phyloP scores from a whole-genome alignment of 2,888 invertebrate genomes.

The Tridacna gigas region DNA sequence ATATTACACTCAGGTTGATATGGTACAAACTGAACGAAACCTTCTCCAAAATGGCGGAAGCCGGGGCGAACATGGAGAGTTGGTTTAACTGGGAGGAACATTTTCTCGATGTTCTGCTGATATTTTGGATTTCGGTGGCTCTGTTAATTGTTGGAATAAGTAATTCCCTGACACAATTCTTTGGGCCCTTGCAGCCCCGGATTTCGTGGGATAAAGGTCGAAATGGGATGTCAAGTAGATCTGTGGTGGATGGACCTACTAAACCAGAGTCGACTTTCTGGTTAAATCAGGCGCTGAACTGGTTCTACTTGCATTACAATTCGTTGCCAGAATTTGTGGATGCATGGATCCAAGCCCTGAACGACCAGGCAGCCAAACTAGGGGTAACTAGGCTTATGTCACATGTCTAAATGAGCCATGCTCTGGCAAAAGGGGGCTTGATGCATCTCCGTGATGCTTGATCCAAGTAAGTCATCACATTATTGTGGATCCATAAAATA shows the following conservation, averaged over 20 bases:
- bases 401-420: too few species aligned
- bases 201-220: constrained; percentile 68
- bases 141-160: constrained; percentile 77
- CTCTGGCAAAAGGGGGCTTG: too few species aligned
- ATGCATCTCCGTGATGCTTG: too few species aligned
- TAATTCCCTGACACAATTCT: constrained; percentile 79
- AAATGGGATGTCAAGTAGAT: constrained; percentile 61
- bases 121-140: constrained; percentile 82
- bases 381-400: constrained; percentile 77
- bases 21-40: constrained; percentile 84
- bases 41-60: constrained; percentile 82
- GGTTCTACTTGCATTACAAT: constrained; percentile 82
- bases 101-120: constrained; percentile 82
- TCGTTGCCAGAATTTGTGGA: constrained; percentile 82
- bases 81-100: constrained; percentile 83
- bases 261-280: constrained; percentile 80
- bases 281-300: constrained; percentile 82
- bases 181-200: constrained; percentile 79
- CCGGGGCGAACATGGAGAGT: constrained; percentile 73
- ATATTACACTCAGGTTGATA: constrained; percentile 83
- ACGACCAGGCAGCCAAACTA: constrained; percentile 84
- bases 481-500: too few species aligned
- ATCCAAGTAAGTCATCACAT: too few species aligned
- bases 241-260: constrained; percentile 52
- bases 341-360: constrained; percentile 84